phyloP scores from a whole-genome alignment of 2,888 invertebrate genomes.

The Aspidiotus rigidus region DNA sequence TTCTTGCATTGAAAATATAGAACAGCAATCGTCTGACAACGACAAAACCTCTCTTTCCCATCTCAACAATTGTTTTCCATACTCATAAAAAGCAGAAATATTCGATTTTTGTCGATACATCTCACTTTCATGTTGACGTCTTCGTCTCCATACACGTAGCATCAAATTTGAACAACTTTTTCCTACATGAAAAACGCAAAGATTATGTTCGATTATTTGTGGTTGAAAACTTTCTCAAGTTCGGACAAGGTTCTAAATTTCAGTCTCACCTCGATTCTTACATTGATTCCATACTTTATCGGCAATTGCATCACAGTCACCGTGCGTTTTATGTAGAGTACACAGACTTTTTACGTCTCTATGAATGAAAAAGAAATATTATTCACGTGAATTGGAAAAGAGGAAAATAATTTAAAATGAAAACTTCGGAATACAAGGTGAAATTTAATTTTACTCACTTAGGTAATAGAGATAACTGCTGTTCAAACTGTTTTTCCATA shows the following conservation, averaged over 20 bases:
- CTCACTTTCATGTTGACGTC: constrained; percentile 7
- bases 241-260: background rate
- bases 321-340: constrained; percentile 36
- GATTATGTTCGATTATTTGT: no score
- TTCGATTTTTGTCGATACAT: background rate
- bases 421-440: background rate
- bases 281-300: constrained; percentile 27
- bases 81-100: constrained; percentile 6
- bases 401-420: background rate
- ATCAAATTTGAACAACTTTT: constrained; percentile 24
- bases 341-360: constrained; percentile 34
- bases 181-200: background rate
- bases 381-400: background rate
- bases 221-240: background rate
- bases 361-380: background rate
- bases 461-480: constrained; percentile 44
- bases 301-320: constrained; percentile 23
- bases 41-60: constrained; percentile 14
- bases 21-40: background rate
- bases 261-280: constrained; percentile 11
- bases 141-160: constrained; percentile 21
- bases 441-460: constrained; percentile 41
- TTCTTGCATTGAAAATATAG: background rate
- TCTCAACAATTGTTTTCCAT: background rate
- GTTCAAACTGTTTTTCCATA: constrained; percentile 46